Conservation (phyloP, 2,888 invertebrate species). For the Yponomeuta sedellus region DNA sequence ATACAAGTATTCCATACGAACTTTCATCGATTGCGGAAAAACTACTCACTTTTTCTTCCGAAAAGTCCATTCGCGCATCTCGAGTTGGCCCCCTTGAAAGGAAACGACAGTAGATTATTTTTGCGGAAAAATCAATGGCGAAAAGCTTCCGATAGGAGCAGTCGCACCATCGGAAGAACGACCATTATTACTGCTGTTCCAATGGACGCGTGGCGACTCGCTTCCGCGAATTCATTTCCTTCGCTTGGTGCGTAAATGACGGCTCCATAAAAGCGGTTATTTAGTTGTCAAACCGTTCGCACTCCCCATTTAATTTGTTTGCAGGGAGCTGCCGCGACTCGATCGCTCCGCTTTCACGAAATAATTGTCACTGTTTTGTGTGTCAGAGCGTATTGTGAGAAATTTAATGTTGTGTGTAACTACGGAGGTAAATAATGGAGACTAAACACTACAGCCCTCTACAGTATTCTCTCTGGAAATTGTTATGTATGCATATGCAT, state of each 20-base stretch:
- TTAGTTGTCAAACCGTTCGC: constrained; percentile 45
- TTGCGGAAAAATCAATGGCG: constrained; percentile 74
- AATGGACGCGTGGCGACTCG: constrained; percentile 52
- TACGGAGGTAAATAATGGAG: not conserved
- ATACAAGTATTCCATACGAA: no score
- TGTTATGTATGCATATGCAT: no score
- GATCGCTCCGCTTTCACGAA: not conserved
- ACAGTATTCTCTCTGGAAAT: no score
- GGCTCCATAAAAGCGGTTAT: constrained; percentile 63
- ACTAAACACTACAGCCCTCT: not conserved
- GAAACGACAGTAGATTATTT: constrained; percentile 27
- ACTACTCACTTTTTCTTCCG: no score
- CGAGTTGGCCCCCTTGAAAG: not conserved
- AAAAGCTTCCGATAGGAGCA: constrained; percentile 57
- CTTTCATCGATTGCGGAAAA: no score
- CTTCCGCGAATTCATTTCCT: constrained; percentile 50
- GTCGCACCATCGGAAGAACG: constrained; percentile 57
- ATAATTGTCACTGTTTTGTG: not conserved
- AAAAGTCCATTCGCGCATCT: constrained; percentile 4
- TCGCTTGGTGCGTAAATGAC: constrained; percentile 42
- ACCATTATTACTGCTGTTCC: constrained; percentile 64
- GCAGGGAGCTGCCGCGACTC: not conserved
- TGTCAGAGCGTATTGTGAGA: not conserved
- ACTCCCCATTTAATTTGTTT: constrained; percentile 27
- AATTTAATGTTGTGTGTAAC: no score